phyloP scores from a whole-genome alignment of 2,888 invertebrate genomes.

The Anarsia innoxiella region DNA sequence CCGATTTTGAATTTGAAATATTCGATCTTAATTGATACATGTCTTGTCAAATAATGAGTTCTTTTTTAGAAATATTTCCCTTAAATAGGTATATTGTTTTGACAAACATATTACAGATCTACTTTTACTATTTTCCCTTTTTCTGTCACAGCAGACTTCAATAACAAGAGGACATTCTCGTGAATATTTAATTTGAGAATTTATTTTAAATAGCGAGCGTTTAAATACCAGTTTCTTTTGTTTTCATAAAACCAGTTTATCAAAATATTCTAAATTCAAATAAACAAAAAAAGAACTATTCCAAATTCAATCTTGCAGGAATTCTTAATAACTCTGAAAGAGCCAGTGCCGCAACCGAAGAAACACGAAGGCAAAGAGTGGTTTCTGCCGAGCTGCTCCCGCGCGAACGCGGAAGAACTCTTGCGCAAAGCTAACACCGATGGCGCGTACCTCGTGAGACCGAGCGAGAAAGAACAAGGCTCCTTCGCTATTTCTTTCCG shows the following conservation, averaged over 20 bases:
- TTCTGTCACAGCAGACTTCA: no score
- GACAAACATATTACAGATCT: no score
- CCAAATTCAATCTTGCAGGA: slow-evolving; percentile 64
- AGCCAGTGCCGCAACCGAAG: slow-evolving; percentile 96
- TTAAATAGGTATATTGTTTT: no score
- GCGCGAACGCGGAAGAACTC: slow-evolving; percentile 91
- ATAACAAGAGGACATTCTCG: no score
- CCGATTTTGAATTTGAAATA: no score
- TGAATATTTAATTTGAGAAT: no score
- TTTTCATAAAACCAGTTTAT: background rate
- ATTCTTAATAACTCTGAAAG: slow-evolving; percentile 89
- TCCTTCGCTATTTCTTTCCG: slow-evolving; percentile 96
- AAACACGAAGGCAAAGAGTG: slow-evolving; percentile 95
- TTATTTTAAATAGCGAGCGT: no score
- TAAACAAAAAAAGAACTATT: background rate
- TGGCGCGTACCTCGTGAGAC: slow-evolving; percentile 95
- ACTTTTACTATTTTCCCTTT: no score
- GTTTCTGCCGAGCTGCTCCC: slow-evolving; percentile 89
- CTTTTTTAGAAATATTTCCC: no score
- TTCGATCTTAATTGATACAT: no score
- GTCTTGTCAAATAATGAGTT: no score
- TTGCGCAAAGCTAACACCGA: slow-evolving; percentile 88
- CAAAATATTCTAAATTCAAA: background rate
- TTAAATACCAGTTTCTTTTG: background rate
- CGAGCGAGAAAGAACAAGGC: slow-evolving; percentile 89